Evolutionary conservation across 2,113 vertebrate species (phyloP), one percentile per base, ranked within the genome.

Genomic region (Panthera tigris): DNA sequence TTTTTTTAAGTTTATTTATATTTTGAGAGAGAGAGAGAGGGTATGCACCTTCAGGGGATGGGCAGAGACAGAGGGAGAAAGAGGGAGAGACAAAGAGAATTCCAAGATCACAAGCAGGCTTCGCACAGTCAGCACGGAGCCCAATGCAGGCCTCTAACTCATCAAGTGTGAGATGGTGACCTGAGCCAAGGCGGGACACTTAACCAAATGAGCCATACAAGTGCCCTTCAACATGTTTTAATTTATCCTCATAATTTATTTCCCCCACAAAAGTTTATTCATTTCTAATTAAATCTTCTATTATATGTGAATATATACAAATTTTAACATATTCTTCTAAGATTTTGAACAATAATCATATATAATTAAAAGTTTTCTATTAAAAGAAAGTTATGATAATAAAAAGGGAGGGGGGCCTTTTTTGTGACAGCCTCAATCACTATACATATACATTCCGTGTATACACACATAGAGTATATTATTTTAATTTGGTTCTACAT

Each of bases 251-350:
- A 79, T 8, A 82, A 45, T 61, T 45, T 84, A 91, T 41, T 93
- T 55, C 33, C n/a, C 55, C 21, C 36, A 82, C 7, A 86, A 50
- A 74, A 39, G n/a, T 4, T 39, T 50, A 79, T 61, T 91, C 25
- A 57, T 48, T 79, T 95, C 21, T 83, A 39, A 86, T 41, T 78
- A 71, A 91, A 61, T 79, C 33, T 91, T 73, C 39, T 45, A 89
- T 69, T 93, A 48, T 68, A 76, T 80, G 9, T 84, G 10, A 29
- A 39, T 83, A 88, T 27, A 65, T 14, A 73, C 48, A 88, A 41
- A 73, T 57, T 74, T 95, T 61, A 88, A 41, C n/a, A 83, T 57
- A 85, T 86, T 89, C 65, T 73, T 84, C 45, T 87, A 83, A 87
- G 91, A 66, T 74, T 85, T 11, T 85, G 16, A 89, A 55, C 4